Conservation (phyloP, 1,140 invertebrate species). For the Tribolium castaneum region DNA sequence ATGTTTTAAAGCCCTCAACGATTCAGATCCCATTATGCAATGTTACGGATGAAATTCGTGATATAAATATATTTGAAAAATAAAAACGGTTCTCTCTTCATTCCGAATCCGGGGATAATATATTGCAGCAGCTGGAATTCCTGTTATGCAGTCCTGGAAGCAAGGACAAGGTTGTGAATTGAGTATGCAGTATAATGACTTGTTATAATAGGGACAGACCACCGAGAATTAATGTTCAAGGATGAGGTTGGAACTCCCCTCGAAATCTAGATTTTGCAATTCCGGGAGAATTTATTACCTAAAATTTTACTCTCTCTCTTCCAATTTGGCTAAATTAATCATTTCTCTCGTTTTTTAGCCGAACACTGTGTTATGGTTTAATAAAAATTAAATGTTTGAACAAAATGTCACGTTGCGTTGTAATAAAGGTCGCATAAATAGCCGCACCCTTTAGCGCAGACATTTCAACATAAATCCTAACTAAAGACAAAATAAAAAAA, state of each 20-base stretch:
- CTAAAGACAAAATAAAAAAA: too few species aligned
- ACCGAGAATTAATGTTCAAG: neutral
- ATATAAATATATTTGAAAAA: neutral
- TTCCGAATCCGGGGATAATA: neutral
- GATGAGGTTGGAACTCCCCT: neutral
- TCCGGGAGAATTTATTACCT: neutral
- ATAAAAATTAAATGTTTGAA: too few species aligned
- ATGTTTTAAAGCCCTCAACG: neutral
- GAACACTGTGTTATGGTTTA: neutral
- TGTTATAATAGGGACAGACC: conserved; percentile 1
- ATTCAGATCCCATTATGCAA: conserved; percentile 2
- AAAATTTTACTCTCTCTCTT: neutral
- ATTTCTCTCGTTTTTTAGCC: neutral
- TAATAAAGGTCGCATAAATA: conserved; percentile 13
- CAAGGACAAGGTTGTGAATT: neutral
- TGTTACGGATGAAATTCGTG: neutral
- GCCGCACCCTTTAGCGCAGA: neutral
- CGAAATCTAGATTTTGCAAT: neutral
- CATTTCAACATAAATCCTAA: conserved; percentile 15
- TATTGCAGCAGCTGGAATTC: neutral
- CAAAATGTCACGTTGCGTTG: neutral
- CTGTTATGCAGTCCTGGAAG: neutral
- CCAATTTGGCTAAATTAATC: neutral
- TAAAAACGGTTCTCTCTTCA: neutral
- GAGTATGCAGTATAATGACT: conserved; percentile 8